These are phyloP conservation scores for Apotomis betuletana DNA, from an alignment of 2,888 invertebrate genomes.

Conservation along the genomic window DNA sequence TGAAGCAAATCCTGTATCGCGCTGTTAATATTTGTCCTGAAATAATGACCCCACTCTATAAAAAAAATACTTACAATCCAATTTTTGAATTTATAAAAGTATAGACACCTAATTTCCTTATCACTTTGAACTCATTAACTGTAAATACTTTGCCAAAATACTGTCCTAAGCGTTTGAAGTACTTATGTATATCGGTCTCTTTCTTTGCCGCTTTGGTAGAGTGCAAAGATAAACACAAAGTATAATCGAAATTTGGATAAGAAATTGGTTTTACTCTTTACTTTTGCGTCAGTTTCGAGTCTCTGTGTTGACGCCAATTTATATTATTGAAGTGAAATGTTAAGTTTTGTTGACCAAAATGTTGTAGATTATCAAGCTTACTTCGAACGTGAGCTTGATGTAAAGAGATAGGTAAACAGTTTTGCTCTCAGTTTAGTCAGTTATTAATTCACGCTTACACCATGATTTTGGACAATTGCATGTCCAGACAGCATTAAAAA, in stretches of 20 bases:
- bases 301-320: conserved; percentile 9
- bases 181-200: not conserved
- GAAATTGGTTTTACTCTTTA: conserved; percentile 35
- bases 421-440: no score
- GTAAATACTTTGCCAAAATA: not conserved
- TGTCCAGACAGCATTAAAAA: no score
- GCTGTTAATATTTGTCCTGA: no score
- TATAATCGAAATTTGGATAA: conserved; percentile 37
- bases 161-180: not conserved
- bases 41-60: no score
- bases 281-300: conserved; percentile 17
- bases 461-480: no score
- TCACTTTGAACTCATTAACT: not conserved
- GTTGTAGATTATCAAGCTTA: not conserved
- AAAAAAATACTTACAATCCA: no score
- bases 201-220: conserved; percentile 9
- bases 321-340: conserved; percentile 3
- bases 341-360: not conserved
- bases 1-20: no score
- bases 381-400: no score
- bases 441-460: no score
- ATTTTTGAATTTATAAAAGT: no score
- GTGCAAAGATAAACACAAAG: conserved; percentile 33
- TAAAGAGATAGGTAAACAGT: no score
- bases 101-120: not conserved